These are phyloP conservation scores for Euproctis similis DNA, from an alignment of 2,888 invertebrate genomes.

Conservation along the genomic window DNA sequence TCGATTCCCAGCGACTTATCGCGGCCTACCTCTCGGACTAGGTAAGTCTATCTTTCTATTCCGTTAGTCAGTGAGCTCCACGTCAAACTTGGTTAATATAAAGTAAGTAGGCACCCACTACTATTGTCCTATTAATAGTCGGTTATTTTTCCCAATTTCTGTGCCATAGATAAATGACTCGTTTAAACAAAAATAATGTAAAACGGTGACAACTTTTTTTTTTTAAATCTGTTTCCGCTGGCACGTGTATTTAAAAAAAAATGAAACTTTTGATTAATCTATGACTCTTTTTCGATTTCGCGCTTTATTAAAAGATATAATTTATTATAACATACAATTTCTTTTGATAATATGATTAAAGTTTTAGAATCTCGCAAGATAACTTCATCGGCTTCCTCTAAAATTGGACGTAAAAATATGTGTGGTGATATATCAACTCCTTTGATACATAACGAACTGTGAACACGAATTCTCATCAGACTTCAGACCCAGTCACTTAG, in stretches of 20 bases:
- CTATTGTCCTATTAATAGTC: too few relatives aligned
- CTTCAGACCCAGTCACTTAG: too few relatives aligned
- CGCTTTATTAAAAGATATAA: neutral
- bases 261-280: neutral
- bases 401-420: conserved; percentile 21
- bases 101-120: too few relatives aligned
- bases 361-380: conserved; percentile 8
- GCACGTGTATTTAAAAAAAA: too few relatives aligned
- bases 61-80: conserved; percentile 61
- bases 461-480: conserved; percentile 23
- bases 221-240: too few relatives aligned
- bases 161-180: too few relatives aligned
- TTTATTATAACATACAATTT: neutral
- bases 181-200: too few relatives aligned
- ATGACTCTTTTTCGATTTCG: neutral
- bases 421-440: conserved; percentile 22
- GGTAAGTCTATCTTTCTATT: conserved; percentile 72
- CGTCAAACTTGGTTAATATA: too few relatives aligned
- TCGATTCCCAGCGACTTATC: conserved; percentile 71
- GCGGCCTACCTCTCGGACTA: conserved; percentile 69
- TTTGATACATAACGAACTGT: conserved; percentile 25
- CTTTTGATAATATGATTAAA: neutral
- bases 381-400: conserved; percentile 18
- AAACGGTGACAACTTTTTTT: too few relatives aligned
- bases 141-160: too few relatives aligned